Base-by-base conservation (phyloP, 2,113 vertebrate genomes). In the Poecilia latipinna region DNA sequence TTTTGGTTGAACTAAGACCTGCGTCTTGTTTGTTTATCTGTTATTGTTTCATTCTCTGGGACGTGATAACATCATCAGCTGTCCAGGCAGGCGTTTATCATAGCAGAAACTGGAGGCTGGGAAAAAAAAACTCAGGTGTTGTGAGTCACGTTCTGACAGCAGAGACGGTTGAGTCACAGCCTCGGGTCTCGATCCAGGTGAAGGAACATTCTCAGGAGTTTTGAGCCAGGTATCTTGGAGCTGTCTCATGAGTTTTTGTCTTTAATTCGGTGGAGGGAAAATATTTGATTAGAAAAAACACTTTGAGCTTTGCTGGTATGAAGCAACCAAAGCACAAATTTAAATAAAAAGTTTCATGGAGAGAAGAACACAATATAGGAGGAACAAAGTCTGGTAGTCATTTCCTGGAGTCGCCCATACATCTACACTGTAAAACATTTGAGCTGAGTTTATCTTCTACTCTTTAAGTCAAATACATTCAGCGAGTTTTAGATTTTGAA, bases 41-140 rank as follows among this genome's bases (percentile, higher is more conserved):
- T n/a, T 17, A 57, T 26, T 19, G 26, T 39, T 69, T 65, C 61
- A 67, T 32, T 42, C 29, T 54, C 13, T 8, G 61, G 10, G 33
- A 71, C 54, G 8, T 1, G 60, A 75, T 83, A 78, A 86, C 75
- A 39, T 83, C 67, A 39, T 83, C 67, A 80, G 65, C 31, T 17
- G 57, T 19, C 2, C 1, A 0, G 17, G 31, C 80, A 54, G 61
- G 84, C 74, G 8, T 62, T 32, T 66, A 48, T 32, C 12, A 24
- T n/a, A 64, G 79, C 82, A 78, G 90, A 90, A 89, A 92, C 89
- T 63, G 24, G 42, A 62, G 67, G 32, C 26, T 17, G 24, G 35
- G 60, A 78, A 86, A 48, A 48, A 48, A 17, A 17, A 4, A 2
- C 17, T 63, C 61, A 61, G 33, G 11, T 54, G 11, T 22, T 51